Conservation (phyloP, 1,140 invertebrate species). For the Drosophila insularis region DNA sequence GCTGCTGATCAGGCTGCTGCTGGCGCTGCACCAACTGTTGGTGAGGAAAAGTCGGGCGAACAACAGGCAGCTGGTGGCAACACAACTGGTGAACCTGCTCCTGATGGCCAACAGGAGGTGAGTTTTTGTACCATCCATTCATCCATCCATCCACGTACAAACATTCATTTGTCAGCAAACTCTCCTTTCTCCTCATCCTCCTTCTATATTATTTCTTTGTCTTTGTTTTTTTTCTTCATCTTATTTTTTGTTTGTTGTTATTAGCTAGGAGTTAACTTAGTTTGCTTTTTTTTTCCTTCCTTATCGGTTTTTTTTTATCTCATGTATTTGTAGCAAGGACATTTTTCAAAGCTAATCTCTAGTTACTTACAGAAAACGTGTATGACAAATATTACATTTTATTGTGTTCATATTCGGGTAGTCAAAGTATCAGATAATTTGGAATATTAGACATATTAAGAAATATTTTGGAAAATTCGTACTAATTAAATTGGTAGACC, state of each 20-base stretch:
- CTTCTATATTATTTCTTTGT: background rate
- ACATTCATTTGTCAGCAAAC: background rate
- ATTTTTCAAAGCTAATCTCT: too few species aligned
- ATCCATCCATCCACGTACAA: background rate
- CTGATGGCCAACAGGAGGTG: constrained; percentile 83
- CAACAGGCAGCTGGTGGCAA: constrained; percentile 67
- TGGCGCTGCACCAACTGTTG: constrained; percentile 40
- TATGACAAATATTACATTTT: too few species aligned
- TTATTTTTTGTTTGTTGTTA: background rate
- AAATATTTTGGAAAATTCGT: too few species aligned
- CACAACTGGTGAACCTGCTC: constrained; percentile 82
- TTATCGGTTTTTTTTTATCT: background rate
- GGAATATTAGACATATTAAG: too few species aligned
- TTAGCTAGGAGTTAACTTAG: background rate
- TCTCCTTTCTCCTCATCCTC: background rate
- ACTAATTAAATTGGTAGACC: too few species aligned
- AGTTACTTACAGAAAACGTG: too few species aligned
- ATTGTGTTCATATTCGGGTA: too few species aligned
- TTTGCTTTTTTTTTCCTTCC: background rate
- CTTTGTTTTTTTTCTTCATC: background rate
- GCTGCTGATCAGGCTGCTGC: constrained; percentile 73
- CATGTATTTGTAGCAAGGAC: background rate
- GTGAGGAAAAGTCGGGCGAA: constrained; percentile 76
- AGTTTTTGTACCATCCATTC: constrained; percentile 26
- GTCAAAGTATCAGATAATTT: too few species aligned